Percentiles rank a stretch among this genome's conserved stretches.
These are phyloP conservation scores for Furnarius figulus DNA, from an alignment of 2,113 vertebrate genomes.

Conservation along the genomic window DNA sequence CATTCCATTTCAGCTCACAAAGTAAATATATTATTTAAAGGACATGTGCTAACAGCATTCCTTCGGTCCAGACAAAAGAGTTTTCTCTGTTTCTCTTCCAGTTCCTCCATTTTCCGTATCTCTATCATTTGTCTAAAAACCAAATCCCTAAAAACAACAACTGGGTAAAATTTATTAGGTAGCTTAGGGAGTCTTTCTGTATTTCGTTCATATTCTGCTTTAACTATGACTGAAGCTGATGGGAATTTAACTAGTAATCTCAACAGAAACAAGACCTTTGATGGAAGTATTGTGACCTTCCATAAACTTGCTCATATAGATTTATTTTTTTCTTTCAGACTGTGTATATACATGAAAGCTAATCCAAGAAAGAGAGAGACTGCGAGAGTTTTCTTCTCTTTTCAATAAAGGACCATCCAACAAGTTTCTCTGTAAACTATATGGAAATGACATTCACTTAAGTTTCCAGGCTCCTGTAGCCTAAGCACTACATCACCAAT, in stretches of 20 bases:
- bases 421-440: background rate
- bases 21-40: constrained; percentile 3
- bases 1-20: background rate
- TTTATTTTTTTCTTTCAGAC: background rate
- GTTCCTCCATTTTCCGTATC: background rate
- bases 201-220: constrained; percentile 6
- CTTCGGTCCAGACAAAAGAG: constrained; percentile 32
- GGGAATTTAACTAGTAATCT: constrained; percentile 16
- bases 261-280: background rate
- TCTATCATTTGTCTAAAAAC: constrained; percentile 4
- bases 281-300: background rate
- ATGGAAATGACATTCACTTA: background rate
- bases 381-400: background rate
- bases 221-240: background rate
- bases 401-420: background rate
- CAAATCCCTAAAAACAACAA: background rate
- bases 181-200: background rate
- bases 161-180: background rate
- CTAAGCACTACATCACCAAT: background rate
- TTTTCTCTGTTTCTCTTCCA: constrained; percentile 7
- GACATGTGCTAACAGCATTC: background rate
- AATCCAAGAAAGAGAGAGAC: background rate
- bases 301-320: constrained; percentile 8
- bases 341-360: background rate
- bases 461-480: background rate